Evolutionary conservation across 2,888 invertebrate species (phyloP).

Genomic region (Plagiodera versicolora): DNA sequence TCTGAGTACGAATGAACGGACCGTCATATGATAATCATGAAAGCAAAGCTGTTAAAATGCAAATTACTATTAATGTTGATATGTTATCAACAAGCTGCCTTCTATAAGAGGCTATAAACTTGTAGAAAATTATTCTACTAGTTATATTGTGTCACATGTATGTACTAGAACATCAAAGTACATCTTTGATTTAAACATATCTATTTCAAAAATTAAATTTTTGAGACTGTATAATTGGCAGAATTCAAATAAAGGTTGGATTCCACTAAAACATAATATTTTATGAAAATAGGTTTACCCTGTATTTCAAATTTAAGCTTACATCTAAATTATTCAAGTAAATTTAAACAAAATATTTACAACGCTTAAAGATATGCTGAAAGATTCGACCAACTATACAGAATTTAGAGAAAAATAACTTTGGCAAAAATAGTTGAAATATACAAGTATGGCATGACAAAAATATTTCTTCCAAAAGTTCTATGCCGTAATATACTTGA

Average conservation of each 20-base stretch:
- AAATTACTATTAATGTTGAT: conserved; percentile 22
- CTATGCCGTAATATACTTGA: background rate
- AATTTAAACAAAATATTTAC: conserved; percentile 15
- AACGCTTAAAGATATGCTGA: conserved; percentile 11
- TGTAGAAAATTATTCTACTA: conserved; percentile 42
- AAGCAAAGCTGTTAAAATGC: conserved; percentile 2
- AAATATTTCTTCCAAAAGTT: background rate
- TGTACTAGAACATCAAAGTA: conserved; percentile 9
- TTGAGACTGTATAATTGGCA: conserved; percentile 22
- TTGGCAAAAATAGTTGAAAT: conserved; percentile 13
- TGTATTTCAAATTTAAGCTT: conserved; percentile 28
- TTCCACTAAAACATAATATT: background rate
- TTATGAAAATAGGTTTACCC: conserved; percentile 23
- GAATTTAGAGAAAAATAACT: conserved; percentile 22
- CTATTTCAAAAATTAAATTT: conserved; percentile 3
- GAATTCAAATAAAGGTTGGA: conserved; percentile 2
- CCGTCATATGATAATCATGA: background rate
- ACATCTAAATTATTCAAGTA: conserved; percentile 25
- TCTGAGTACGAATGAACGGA: background rate
- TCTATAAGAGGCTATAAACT: conserved; percentile 26
- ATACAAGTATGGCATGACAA: background rate
- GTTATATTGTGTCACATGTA: conserved; percentile 28
- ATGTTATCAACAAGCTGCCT: conserved; percentile 39
- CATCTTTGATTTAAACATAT: conserved; percentile 17
- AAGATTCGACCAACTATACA: conserved; percentile 32